A percentile compares a stretch with the other conserved stretches of the same genome.
Evolutionary conservation across 2,888 invertebrate genomes (phyloP).

Genomic region (Pammene aurita): DNA sequence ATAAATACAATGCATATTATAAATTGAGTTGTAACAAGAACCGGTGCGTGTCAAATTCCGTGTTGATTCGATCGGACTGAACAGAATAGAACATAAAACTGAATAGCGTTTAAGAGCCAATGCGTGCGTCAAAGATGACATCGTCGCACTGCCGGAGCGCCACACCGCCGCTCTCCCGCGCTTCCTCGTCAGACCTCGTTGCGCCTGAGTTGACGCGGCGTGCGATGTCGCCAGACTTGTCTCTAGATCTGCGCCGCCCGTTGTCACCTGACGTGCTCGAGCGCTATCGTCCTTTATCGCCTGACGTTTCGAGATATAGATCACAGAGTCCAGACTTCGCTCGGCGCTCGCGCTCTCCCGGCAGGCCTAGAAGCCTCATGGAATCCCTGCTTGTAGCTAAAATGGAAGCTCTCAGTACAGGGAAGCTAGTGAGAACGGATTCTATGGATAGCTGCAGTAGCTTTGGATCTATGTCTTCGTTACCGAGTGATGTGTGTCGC

Average conservation of each 20-base stretch:
- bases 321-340: constrained; percentile 77
- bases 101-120: constrained; percentile 45
- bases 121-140: constrained; percentile 81
- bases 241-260: constrained; percentile 69
- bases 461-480: constrained; percentile 86
- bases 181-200: constrained; percentile 72
- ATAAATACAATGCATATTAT: neutral
- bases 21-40: neutral
- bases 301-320: constrained; percentile 66
- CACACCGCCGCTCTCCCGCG: constrained; percentile 78
- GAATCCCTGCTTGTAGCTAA: constrained; percentile 91
- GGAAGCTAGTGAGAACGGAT: constrained; percentile 87
- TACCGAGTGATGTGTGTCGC: constrained; percentile 89
- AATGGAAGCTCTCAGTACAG: constrained; percentile 88
- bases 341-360: constrained; percentile 76
- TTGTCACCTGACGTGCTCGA: constrained; percentile 74
- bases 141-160: constrained; percentile 79
- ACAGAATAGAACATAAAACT: neutral
- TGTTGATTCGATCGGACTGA: neutral
- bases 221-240: constrained; percentile 68
- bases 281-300: constrained; percentile 69
- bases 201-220: constrained; percentile 49
- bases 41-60: constrained; percentile 56
- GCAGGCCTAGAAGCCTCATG: constrained; percentile 90
- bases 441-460: constrained; percentile 91